Conservation (phyloP, 2,888 invertebrate genomes). For the Xylota sylvarum region DNA sequence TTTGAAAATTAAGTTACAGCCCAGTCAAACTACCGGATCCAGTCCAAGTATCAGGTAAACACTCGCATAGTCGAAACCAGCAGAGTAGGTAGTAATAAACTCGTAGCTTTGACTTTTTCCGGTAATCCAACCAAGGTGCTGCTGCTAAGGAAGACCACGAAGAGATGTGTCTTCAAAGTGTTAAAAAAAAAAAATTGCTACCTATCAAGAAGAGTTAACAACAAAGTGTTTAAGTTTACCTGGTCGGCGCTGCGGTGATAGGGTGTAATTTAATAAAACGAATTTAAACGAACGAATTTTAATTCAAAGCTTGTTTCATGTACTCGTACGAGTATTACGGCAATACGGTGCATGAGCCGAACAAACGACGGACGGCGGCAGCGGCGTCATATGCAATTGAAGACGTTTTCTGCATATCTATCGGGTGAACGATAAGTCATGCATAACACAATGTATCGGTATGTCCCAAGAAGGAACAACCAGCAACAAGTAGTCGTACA, state of each 20-base stretch:
- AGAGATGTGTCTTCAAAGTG: not conserved
- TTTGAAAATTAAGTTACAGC: conserved; percentile 50
- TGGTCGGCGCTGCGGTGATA: conserved; percentile 9
- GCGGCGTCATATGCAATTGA: conserved; percentile 44
- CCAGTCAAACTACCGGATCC: conserved; percentile 58
- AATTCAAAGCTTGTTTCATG: conserved; percentile 17
- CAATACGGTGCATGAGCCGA: not conserved
- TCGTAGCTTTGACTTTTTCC: not conserved
- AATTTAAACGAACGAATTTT: conserved; percentile 38
- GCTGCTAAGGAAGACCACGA: not conserved
- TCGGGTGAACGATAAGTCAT: conserved; percentile 65
- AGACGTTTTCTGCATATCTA: conserved; percentile 65
- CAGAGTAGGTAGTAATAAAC: conserved; percentile 46
- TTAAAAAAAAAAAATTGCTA: conserved; percentile 13
- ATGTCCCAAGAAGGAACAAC: conserved; percentile 11
- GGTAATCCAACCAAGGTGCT: conserved; percentile 12
- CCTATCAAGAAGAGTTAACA: conserved; percentile 24
- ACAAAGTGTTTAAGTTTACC: conserved; percentile 7
- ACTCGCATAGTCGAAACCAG: conserved; percentile 21
- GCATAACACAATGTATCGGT: conserved; percentile 63
- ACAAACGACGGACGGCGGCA: no score
- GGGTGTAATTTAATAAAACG: conserved; percentile 41
- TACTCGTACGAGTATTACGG: not conserved
- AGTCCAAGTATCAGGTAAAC: conserved; percentile 21
- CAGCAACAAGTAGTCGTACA: not conserved